Evolutionary conservation across 2,797 vertebrate species (phyloP).

Genomic region (Discoglossus pictus): DNA sequence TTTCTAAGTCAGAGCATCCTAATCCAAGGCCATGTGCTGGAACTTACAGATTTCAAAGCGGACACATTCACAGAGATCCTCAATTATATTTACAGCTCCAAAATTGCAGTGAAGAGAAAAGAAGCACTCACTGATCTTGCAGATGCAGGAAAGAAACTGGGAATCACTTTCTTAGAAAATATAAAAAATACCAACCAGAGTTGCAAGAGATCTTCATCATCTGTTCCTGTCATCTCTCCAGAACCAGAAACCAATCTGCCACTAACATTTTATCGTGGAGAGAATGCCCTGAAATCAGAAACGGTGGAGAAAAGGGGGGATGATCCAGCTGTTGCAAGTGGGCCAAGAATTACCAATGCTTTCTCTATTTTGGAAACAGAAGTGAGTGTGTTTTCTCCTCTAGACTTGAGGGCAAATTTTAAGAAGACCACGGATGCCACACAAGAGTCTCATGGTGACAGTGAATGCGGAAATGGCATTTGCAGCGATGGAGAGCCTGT

Average conservation of each 20-base stretch:
- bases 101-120: slow-evolving; percentile 76
- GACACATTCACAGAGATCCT: slow-evolving; percentile 96
- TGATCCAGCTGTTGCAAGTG: slow-evolving; percentile 80
- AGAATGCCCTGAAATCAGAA: slow-evolving; percentile 79
- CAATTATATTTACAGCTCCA: slow-evolving; percentile 97
- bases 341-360: slow-evolving; percentile 95
- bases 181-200: slow-evolving; percentile 72
- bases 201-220: slow-evolving; percentile 57
- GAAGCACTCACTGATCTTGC: slow-evolving; percentile 83
- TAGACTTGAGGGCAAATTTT: slow-evolving; percentile 77
- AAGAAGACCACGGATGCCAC: slow-evolving; percentile 77
- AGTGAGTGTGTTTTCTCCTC: slow-evolving; percentile 84
- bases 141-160: slow-evolving; percentile 91
- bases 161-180: slow-evolving; percentile 95
- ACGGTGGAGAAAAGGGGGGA: slow-evolving; percentile 75
- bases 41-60: slow-evolving; percentile 93
- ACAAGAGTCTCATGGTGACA: slow-evolving; percentile 63
- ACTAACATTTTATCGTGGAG: slow-evolving; percentile 60
- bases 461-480: slow-evolving; percentile 60
- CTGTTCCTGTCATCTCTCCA: slow-evolving; percentile 38
- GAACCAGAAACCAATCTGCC: slow-evolving; percentile 61
- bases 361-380: slow-evolving; percentile 95
- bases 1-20: slow-evolving; percentile 83
- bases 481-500: slow-evolving; percentile 77
- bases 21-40: slow-evolving; percentile 87